Base-by-base conservation (phyloP, 2,113 vertebrate genomes). In the Lanius ludovicianus region DNA sequence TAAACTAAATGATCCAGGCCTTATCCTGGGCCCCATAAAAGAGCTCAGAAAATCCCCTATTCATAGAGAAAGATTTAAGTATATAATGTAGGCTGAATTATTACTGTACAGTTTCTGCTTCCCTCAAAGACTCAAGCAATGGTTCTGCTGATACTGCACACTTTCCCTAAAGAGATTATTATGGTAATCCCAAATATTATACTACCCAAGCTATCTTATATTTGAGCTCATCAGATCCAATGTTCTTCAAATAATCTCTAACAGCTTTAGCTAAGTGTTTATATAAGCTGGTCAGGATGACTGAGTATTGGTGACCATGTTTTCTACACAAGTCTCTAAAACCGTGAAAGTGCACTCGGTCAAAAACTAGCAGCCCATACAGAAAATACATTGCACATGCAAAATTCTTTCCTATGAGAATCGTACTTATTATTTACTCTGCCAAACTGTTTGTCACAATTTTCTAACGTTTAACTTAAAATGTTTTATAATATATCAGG, bases 81-180 rank as follows among this genome's bases (percentile, higher is more conserved):
- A n/a, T 59, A 42, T 81, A 91, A 84, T 75, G 90, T 87, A 96
- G 50, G 23, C 24, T 89, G 71, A 97, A 91, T 96, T 95, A 75
- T 63, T 89, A 89, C 46, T 67, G 44, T 41, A 70, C 37, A 75
- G 63, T 84, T 96, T 77, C 71, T 93, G 78, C 11, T 76, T 95
- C 79, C 75, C 65, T 94, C 12, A 77, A 96, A 97, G 87, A 95
- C 81, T 88, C 80, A 95, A 93, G 92, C 71, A 94, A 69, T 67
- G 73, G n/a, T 97, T 98, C 96, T 99, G 99, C 99, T 99, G 99
- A 99, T 98, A 97, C 96, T 97, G 98, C 99, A 99, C 96, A 98
- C 97, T 98, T 98, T 98, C 97, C 97, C 98, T 99, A 99, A 99
- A 99, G 98, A 99, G 99, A 99, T 99, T 99, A 99, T 97, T 97